phyloP scores from a whole-genome alignment of 2,888 invertebrate species.

The Lepidocyrtinus sp. region DNA sequence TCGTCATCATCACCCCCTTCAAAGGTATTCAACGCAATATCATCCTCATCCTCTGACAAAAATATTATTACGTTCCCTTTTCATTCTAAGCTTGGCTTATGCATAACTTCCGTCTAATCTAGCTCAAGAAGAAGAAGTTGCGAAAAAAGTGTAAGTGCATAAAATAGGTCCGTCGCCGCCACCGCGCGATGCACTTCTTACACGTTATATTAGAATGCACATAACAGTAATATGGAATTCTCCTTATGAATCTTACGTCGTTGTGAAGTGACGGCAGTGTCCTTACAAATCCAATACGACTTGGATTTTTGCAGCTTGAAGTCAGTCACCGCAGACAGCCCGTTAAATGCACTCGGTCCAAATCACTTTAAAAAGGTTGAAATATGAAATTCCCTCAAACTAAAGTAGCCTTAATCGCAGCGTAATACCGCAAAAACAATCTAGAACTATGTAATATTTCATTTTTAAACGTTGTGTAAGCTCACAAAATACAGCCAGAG shows the following conservation, averaged over 20 bases:
- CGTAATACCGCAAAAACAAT: neutral
- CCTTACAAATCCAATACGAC: too few relatives aligned
- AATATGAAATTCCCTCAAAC: neutral
- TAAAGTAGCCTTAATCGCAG: neutral
- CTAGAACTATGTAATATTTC: neutral
- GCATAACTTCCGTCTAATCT: conserved; percentile 51
- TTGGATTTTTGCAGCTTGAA: too few relatives aligned
- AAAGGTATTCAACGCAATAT: neutral
- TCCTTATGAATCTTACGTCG: too few relatives aligned
- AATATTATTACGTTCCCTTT: conserved; percentile 55
- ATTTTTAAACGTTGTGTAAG: conserved; percentile 20
- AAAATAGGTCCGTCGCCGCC: neutral
- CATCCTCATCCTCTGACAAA: conserved; percentile 29
- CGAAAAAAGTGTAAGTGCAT: conserved; percentile 3
- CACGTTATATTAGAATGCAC: neutral
- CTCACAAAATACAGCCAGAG: too few relatives aligned
- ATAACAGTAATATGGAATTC: too few relatives aligned
- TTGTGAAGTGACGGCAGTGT: neutral
- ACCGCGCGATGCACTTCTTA: conserved; percentile 5
- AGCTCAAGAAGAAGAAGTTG: neutral
- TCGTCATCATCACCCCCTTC: conserved; percentile 35
- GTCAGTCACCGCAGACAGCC: neutral
- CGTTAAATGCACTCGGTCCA: too few relatives aligned
- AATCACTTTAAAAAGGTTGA: neutral
- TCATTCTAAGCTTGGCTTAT: conserved; percentile 49